These are phyloP conservation scores for Danio tinwini DNA, from an alignment of 2,797 vertebrate genomes.

Conservation along the genomic window DNA sequence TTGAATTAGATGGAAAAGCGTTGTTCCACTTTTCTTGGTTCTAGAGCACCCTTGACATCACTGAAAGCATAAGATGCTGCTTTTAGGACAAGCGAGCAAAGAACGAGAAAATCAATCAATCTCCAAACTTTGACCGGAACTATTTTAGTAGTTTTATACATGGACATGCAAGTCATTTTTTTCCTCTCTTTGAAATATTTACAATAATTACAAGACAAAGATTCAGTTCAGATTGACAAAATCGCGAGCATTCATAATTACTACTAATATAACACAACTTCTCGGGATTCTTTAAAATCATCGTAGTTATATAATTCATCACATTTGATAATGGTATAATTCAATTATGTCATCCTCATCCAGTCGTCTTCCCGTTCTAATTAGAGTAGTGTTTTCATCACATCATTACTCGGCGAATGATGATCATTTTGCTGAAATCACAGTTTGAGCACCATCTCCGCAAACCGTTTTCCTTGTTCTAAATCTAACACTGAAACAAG, in stretches of 20 bases:
- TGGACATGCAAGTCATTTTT: conserved; percentile 86
- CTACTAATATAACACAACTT: conserved; percentile 78
- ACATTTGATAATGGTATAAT: conserved; percentile 56
- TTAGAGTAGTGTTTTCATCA: conserved; percentile 57
- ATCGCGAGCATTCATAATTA: conserved; percentile 83
- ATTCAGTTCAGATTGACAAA: conserved; percentile 85
- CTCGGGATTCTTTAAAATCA: conserved; percentile 72
- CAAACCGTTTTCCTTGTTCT: conserved; percentile 64
- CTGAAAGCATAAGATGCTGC: conserved; percentile 9
- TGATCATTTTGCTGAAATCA: conserved; percentile 60
- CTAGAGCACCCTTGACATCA: conserved; percentile 27
- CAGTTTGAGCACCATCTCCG: conserved; percentile 53
- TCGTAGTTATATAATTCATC: conserved; percentile 69
- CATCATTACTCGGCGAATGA: conserved; percentile 39
- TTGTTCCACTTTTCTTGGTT: conserved; percentile 19
- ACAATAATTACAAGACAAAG: conserved; percentile 88
- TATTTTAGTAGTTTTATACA: conserved; percentile 84
- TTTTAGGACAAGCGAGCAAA: conserved; percentile 42
- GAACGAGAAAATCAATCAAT: conserved; percentile 58
- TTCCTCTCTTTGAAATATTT: conserved; percentile 84
- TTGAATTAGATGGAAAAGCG: conserved; percentile 28
- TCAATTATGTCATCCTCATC: conserved; percentile 60
- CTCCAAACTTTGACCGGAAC: conserved; percentile 80
- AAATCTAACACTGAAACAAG: conserved; percentile 73
- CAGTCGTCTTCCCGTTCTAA: conserved; percentile 52